Conservation (phyloP, 2,888 invertebrate genomes). For the Gandaritis pyraliata region DNA sequence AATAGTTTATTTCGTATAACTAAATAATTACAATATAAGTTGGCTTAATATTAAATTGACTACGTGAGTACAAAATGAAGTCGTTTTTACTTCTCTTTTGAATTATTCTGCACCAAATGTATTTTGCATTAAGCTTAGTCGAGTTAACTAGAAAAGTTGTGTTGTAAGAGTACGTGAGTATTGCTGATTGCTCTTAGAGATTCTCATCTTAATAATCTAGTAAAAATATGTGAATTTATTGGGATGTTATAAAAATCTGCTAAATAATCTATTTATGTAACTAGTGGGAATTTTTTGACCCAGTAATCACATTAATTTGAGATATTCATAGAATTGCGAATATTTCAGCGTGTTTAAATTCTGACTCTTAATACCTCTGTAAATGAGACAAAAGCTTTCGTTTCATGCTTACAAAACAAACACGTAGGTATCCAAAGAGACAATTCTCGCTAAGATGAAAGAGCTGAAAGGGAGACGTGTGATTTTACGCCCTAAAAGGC, state of each 20-base stretch:
- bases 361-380: neutral
- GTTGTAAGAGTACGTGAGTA: neutral
- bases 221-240: too few relatives aligned
- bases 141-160: slow-evolving; percentile 1
- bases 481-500: slow-evolving; percentile 37
- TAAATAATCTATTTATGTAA: too few relatives aligned
- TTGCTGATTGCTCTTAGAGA: neutral
- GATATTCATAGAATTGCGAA: too few relatives aligned
- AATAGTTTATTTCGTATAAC: too few relatives aligned
- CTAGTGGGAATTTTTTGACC: too few relatives aligned
- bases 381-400: slow-evolving; percentile 12
- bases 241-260: too few relatives aligned
- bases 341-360: too few relatives aligned
- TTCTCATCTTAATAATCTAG: neutral
- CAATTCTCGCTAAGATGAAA: slow-evolving; percentile 34
- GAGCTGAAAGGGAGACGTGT: slow-evolving; percentile 30
- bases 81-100: neutral
- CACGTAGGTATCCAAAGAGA: slow-evolving; percentile 14
- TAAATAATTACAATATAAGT: too few relatives aligned
- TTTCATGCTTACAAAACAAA: slow-evolving; percentile 17
- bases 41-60: too few relatives aligned
- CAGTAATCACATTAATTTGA: too few relatives aligned
- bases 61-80: too few relatives aligned
- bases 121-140: slow-evolving; percentile 3
- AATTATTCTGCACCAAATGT: neutral